Conservation (phyloP, 2,888 invertebrate genomes). For the Drosophila setosimentum region DNA sequence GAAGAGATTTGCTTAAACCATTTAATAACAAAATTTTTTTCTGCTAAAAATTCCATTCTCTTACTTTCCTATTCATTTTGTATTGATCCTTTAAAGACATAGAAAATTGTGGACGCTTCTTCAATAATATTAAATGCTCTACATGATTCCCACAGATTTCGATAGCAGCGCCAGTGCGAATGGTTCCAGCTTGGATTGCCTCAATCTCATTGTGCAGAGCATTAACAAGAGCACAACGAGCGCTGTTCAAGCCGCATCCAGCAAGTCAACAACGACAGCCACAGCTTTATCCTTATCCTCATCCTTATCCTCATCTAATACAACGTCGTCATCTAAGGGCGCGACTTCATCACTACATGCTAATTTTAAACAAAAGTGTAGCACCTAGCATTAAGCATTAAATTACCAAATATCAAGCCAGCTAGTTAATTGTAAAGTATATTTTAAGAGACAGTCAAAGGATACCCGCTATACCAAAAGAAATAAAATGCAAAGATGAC, state of each 20-base stretch:
- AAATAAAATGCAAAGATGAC: constrained; percentile 29
- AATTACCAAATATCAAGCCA: neutral
- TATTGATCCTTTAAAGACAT: no score
- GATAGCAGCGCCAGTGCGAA: constrained; percentile 84
- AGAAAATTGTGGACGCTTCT: no score
- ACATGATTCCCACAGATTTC: constrained; percentile 84
- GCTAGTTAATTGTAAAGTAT: constrained; percentile 66
- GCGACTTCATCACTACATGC: constrained; percentile 70
- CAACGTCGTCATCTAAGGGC: constrained; percentile 25
- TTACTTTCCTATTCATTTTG: neutral
- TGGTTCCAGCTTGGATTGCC: constrained; percentile 88
- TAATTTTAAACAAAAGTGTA: constrained; percentile 84
- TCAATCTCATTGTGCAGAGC: constrained; percentile 90
- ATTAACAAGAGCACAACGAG: constrained; percentile 85
- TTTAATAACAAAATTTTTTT: neutral
- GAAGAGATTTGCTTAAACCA: neutral
- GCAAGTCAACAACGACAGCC: constrained; percentile 31
- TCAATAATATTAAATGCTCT: neutral
- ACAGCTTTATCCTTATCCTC: constrained; percentile 21
- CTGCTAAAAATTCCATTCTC: neutral
- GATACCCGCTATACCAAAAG: constrained; percentile 76
- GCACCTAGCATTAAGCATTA: constrained; percentile 65
- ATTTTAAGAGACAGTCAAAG: constrained; percentile 55
- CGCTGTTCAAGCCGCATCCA: constrained; percentile 35
- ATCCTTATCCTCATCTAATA: constrained; percentile 23